phyloP scores from a whole-genome alignment of 92 coral and sea anemone genomes.

The Phenganax subtilis region DNA sequence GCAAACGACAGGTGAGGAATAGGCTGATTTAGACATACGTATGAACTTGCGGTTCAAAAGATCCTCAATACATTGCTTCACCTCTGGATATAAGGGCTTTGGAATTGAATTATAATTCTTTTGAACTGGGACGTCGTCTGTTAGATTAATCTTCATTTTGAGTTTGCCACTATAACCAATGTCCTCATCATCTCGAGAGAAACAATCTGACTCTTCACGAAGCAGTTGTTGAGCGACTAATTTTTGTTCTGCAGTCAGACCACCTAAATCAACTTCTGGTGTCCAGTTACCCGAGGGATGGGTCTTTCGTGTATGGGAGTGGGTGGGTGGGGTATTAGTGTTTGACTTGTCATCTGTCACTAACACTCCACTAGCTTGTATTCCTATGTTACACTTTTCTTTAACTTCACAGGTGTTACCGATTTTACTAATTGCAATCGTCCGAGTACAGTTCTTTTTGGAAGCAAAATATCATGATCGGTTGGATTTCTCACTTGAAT shows the following conservation, averaged over 20 bases:
- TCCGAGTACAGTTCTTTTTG: conserved; percentile 10
- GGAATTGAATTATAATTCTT: conserved; percentile 16
- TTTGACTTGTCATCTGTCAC: background rate
- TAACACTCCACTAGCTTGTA: background rate
- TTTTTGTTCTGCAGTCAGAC: conserved; percentile 24
- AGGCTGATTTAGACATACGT: conserved; percentile 28
- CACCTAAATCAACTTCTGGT: conserved; percentile 7
- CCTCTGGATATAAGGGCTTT: conserved; percentile 27
- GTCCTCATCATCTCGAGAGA: conserved; percentile 21
- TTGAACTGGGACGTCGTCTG: conserved; percentile 33
- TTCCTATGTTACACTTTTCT: background rate
- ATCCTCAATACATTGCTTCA: conserved; percentile 12
- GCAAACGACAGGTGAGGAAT: conserved; percentile 40
- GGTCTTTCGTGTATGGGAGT: background rate
- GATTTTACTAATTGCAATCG: conserved; percentile 12
- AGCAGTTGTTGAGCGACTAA: conserved; percentile 25
- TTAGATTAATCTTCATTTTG: conserved; percentile 23
- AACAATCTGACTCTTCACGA: conserved; percentile 31
- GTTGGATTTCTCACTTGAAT: background rate
- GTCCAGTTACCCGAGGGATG: background rate
- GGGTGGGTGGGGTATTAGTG: background rate
- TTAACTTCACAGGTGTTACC: conserved; percentile 22
- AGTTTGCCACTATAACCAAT: background rate
- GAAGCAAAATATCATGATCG: conserved; percentile 10
- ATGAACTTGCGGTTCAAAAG: conserved; percentile 22